phyloP scores from a whole-genome alignment of 2,113 vertebrate genomes.

The Gallinago jamesoni region DNA sequence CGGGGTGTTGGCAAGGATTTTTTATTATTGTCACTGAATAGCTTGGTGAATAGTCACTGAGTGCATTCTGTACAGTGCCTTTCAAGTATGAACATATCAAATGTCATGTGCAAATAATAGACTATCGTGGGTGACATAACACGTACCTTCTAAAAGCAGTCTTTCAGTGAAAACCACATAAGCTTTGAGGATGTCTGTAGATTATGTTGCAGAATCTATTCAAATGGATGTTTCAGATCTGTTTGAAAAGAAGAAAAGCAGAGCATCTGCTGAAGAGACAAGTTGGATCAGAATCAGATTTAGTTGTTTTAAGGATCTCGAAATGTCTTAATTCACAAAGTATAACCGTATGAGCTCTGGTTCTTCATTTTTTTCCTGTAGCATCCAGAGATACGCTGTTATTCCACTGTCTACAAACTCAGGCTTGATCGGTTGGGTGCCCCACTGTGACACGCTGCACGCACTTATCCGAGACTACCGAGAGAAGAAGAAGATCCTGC shows the following conservation, averaged over 20 bases:
- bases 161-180: neutral
- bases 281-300: neutral
- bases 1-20: neutral
- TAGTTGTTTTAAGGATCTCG: neutral
- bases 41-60: neutral
- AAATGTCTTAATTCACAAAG: neutral
- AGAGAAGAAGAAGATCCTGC: constrained; percentile 98
- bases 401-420: constrained; percentile 98
- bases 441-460: constrained; percentile 96
- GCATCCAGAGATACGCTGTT: constrained; percentile 97
- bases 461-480: constrained; percentile 97
- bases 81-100: neutral
- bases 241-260: neutral
- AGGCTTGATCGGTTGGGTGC: constrained; percentile 97
- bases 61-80: neutral
- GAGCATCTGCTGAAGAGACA: neutral
- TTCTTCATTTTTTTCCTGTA: constrained; percentile 26
- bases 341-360: neutral
- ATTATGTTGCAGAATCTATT: neutral
- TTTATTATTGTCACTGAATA: neutral
- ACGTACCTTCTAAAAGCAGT: neutral
- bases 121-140: neutral
- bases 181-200: neutral
- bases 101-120: neutral
- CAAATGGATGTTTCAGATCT: neutral